Conservation (phyloP, 2,888 invertebrate genomes). For the Netelia virgata region DNA sequence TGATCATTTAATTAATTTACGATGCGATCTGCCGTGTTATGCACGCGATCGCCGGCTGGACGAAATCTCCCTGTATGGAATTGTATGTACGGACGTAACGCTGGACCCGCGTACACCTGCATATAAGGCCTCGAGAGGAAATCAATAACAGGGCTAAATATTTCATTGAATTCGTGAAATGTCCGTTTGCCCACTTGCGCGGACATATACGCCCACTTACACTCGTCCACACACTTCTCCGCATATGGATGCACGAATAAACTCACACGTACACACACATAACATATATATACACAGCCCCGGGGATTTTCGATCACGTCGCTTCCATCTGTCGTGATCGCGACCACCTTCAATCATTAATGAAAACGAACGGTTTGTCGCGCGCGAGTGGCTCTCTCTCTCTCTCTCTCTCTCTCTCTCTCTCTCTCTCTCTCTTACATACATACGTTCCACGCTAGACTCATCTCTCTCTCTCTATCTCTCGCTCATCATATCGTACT, state of each 20-base stretch:
- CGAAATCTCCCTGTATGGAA: constrained; percentile 32
- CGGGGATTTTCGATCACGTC: constrained; percentile 79
- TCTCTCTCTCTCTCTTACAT: constrained; percentile 2
- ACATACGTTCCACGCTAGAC: background rate
- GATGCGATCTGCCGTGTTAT: constrained; percentile 11
- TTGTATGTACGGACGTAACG: constrained; percentile 34
- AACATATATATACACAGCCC: background rate
- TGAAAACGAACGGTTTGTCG: constrained; percentile 78
- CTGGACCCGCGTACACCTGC: constrained; percentile 36
- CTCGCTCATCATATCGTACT: background rate
- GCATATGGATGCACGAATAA: background rate
- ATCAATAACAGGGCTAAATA: constrained; percentile 83
- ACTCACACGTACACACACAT: background rate
- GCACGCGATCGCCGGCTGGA: constrained; percentile 20
- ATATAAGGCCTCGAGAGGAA: constrained; percentile 73
- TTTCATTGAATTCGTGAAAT: constrained; percentile 82
- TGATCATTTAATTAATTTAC: constrained; percentile 61
- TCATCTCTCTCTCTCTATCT: background rate
- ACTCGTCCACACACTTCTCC: background rate
- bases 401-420: constrained; percentile 7
- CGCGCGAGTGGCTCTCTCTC: background rate
- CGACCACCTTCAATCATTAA: constrained; percentile 81
- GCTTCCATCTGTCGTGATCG: constrained; percentile 82
- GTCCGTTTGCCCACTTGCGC: constrained; percentile 53
- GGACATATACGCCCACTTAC: background rate